Evolutionary conservation across 2,888 invertebrate species (phyloP).

Genomic region (Ornithoptera priamus): DNA sequence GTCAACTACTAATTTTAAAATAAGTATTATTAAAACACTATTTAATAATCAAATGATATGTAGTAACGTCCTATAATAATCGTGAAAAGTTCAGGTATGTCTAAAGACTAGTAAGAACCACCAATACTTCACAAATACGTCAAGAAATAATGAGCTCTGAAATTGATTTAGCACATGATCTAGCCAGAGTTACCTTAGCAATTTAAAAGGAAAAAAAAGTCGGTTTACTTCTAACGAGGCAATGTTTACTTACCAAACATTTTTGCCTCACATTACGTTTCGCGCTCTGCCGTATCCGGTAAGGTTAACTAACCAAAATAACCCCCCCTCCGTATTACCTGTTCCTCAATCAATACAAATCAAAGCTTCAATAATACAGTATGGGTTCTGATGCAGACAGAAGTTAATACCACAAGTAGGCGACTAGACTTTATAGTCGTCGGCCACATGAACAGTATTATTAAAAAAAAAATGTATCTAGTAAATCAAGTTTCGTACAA

Average conservation of each 20-base stretch:
- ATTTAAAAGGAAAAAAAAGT: conserved; percentile 38
- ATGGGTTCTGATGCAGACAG: conserved; percentile 50
- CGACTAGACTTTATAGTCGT: not conserved
- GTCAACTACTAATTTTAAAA: conserved; percentile 25
- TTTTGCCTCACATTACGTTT: conserved; percentile 5
- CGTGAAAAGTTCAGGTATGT: conserved; percentile 57
- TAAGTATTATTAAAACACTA: conserved; percentile 28
- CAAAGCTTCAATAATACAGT: conserved; percentile 69
- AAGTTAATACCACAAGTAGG: conserved; percentile 40
- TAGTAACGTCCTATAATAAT: conserved; percentile 50
- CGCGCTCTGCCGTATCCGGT: conserved; percentile 3
- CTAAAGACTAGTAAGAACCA: conserved; percentile 55
- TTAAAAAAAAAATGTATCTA: conserved; percentile 52
- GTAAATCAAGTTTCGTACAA: conserved; percentile 68
- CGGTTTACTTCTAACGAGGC: conserved; percentile 5
- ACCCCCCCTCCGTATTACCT: conserved; percentile 60
- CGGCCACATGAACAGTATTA: conserved; percentile 32
- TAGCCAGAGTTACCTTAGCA: conserved; percentile 58
- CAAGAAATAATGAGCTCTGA: conserved; percentile 34
- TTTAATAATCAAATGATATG: conserved; percentile 64
- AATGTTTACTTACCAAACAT: conserved; percentile 6
- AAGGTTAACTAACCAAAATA: conserved; percentile 54
- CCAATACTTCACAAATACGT: conserved; percentile 37
- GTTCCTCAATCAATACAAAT: conserved; percentile 66
- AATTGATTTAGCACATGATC: conserved; percentile 39